phyloP scores from a whole-genome alignment of 2,113 vertebrate species.

The Pantherophis guttatus region DNA sequence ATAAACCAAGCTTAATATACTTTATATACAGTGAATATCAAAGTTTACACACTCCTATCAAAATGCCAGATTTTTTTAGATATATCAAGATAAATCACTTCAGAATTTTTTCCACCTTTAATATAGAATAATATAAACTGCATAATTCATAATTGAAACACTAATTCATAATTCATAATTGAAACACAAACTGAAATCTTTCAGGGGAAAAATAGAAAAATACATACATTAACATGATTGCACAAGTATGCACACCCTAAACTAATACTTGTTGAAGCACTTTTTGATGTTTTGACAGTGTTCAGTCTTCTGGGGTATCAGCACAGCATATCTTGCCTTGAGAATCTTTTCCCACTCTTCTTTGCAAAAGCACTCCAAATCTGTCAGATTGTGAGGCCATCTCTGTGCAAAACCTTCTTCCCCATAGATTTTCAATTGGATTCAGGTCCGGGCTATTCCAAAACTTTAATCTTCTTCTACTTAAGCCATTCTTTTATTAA shows the following conservation, averaged over 20 bases:
- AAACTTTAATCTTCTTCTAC: background rate
- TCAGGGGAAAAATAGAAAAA: background rate
- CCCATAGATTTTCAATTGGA: background rate
- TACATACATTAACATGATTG: background rate
- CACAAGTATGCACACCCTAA: background rate
- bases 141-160: background rate
- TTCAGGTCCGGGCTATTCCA: background rate
- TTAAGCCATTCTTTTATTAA: background rate
- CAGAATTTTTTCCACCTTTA: background rate
- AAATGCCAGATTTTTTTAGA: background rate
- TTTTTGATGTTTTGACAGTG: background rate
- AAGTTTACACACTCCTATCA: background rate
- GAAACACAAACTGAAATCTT: background rate
- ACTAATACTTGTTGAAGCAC: background rate
- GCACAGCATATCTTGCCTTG: background rate
- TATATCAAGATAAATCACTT: background rate
- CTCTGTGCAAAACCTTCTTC: background rate
- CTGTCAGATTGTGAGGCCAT: background rate
- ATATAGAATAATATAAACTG: background rate
- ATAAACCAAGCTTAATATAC: background rate
- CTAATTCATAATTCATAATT: background rate
- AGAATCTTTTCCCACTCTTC: background rate
- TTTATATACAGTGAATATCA: background rate
- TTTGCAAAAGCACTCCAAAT: background rate
- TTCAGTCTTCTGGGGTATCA: background rate